Conservation (phyloP, 2,797 vertebrate genomes). For the Galaxias olidus region DNA sequence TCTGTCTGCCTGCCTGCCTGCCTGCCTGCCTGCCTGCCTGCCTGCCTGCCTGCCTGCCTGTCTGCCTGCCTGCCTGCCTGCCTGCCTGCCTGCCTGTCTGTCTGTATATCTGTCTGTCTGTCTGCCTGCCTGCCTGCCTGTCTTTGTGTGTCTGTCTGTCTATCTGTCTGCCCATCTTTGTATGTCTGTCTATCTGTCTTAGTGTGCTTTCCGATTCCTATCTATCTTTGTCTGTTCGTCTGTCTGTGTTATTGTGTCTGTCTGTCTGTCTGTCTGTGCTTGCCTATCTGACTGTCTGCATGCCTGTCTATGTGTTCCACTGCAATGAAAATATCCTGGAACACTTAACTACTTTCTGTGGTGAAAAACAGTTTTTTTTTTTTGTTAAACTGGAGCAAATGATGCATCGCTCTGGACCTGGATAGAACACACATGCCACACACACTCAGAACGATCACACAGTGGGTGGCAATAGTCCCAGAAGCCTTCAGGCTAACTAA, state of each 20-base stretch:
- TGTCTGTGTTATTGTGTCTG: too few relatives aligned
- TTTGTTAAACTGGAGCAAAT: background rate
- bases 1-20: background rate
- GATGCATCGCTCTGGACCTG: background rate
- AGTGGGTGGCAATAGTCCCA: slow-evolving; percentile 56
- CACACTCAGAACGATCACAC: slow-evolving; percentile 22
- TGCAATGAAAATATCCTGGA: background rate
- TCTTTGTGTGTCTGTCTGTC: too few relatives aligned
- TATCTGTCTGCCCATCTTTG: too few relatives aligned
- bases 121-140: too few relatives aligned
- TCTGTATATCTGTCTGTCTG: too few relatives aligned
- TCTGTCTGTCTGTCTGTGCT: too few relatives aligned
- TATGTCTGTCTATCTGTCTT: too few relatives aligned
- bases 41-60: background rate
- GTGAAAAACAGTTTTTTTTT: too few relatives aligned
- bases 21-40: background rate
- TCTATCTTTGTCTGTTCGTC: too few relatives aligned
- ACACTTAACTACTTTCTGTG: background rate
- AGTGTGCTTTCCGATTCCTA: too few relatives aligned
- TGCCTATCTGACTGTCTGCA: background rate
- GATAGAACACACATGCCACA: slow-evolving; percentile 9
- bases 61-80: too few relatives aligned
- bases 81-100: too few relatives aligned
- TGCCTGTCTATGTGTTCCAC: background rate
- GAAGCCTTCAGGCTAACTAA: slow-evolving; percentile 60